Evolutionary conservation across 2,797 vertebrate species (phyloP), one percentile per base, ranked within the genome.

Genomic region (Geranospiza caerulescens): DNA sequence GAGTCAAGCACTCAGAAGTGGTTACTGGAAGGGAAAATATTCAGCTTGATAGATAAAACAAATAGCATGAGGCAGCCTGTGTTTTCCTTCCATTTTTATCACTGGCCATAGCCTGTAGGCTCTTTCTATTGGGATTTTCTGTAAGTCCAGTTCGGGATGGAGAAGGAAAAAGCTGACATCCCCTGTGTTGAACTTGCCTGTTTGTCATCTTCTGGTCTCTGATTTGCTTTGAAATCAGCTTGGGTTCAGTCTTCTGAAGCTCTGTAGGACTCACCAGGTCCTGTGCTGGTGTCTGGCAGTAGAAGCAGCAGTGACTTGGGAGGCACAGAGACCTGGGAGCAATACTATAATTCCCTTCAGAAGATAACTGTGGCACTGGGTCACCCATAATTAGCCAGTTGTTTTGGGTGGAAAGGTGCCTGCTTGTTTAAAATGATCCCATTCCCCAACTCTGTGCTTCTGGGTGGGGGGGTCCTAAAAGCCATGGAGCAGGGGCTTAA

Each of bases 321-420:
- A 85, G 31, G 26, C 52, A 55, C 17, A 48, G 40, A 75, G n/a
- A 33, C 1, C 1, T 6, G 40, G 58, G 8, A 8, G 7, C 10
- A 63, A 15, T 52, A 31, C 29, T 82, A 10, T 52, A 90, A 83
- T 58, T 86, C 58, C 33, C 23, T 53, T 14, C 14, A 72, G 71
- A 82, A 84, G 33, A 36, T 73, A 29, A 33, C 26, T 38, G 47
- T 89, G 84, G 18, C 25, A 16, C 18, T 29, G 23, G 12, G 21
- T 80, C n/a, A 75, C 19, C 12, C 13, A 14, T n/a, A 91, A 71
- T 40, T 75, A 67, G 9, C 6, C 19, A 13, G 8, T 40, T 53
- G 11, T 16, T 27, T 22, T 8, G 14, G 4, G 11, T 34, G 4
- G 3, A 47, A 75, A 78, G 33, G 4, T 0, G 3, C 9, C 10